Evolutionary conservation across 2,888 invertebrate species (phyloP).

Genomic region (Hirudinaria manillensis): DNA sequence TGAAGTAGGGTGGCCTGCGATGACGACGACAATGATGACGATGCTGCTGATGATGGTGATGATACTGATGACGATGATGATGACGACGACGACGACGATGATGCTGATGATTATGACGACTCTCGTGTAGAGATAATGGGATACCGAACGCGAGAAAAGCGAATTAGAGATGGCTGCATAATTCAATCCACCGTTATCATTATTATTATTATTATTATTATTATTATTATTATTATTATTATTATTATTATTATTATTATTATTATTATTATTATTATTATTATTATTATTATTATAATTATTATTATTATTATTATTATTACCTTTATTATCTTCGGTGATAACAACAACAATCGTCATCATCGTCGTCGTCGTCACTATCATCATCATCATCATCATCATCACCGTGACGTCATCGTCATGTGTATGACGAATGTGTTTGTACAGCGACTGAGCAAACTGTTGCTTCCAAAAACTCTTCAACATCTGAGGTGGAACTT

Average conservation of each 20-base stretch:
- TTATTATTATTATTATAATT: no score
- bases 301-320: background rate
- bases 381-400: slow-evolving; percentile 7
- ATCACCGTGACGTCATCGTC: slow-evolving; percentile 5
- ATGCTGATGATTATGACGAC: background rate
- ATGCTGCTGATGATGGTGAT: slow-evolving; percentile 15
- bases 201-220: no score
- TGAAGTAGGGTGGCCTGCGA: slow-evolving; percentile 45
- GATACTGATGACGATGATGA: slow-evolving; percentile 1
- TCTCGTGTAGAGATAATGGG: background rate
- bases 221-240: no score
- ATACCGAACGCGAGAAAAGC: no score
- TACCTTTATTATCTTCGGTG: background rate
- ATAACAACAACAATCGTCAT: background rate
- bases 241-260: background rate
- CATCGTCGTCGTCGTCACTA: background rate
- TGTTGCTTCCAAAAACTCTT: no score
- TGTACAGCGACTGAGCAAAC: no score
- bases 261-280: background rate
- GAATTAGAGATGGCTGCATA: no score
- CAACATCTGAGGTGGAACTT: no score
- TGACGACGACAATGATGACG: slow-evolving; percentile 13
- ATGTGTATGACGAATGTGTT: no score
- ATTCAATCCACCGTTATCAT: no score
- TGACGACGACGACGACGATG: background rate